Base-by-base conservation (phyloP, 2,797 vertebrate species). In the Rhabdophis nuchalis region DNA sequence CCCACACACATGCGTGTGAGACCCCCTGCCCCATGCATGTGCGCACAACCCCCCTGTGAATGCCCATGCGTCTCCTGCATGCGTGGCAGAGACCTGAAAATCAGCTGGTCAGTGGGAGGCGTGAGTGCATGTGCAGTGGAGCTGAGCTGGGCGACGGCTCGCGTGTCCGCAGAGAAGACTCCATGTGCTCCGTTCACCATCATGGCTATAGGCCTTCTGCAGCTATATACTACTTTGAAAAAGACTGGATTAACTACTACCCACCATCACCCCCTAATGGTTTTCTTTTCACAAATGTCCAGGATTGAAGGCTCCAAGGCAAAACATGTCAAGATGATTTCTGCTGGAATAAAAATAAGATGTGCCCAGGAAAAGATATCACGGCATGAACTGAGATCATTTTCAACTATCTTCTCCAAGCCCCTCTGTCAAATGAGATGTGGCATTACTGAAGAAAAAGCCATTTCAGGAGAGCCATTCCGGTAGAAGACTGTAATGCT, bases 401-500 rank as follows among this genome's bases (percentile, higher is more conserved):
- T 46, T 46, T 82, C 20, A 25, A 25, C 41, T 25, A 20, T 46
- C 41, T 46, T 46, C 36, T 82, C 72, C 20, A 82, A 82, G 10
- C 41, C 12, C 20, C 20, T 25, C 72, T 82, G 20, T 46, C 36
- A 82, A 82, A 82, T 82, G 72, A 46, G 36, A 82, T 46, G 72
- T 82, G 36, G 5, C 23, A 12, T 18, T 82, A 46, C 20, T 82
- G 20, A 36, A 46, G 41, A 82, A 82, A 82, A 36, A 41, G 8
- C 68, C 32, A 41, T 77, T 41, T 77, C 18, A 20, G 68, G 18
- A 77, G 32, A 20, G 18, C 20, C 7, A 20, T 9, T 77, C 68
- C 7, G 0, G 18, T 11, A 41, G 18, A 18, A 10, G 18, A 41
- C 3, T 32, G n/a, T n/a, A n/a, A n/a, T n/a, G n/a, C n/a, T n/a